Conservation (phyloP, 1,140 invertebrate species). For the Ectropis grisescens region DNA sequence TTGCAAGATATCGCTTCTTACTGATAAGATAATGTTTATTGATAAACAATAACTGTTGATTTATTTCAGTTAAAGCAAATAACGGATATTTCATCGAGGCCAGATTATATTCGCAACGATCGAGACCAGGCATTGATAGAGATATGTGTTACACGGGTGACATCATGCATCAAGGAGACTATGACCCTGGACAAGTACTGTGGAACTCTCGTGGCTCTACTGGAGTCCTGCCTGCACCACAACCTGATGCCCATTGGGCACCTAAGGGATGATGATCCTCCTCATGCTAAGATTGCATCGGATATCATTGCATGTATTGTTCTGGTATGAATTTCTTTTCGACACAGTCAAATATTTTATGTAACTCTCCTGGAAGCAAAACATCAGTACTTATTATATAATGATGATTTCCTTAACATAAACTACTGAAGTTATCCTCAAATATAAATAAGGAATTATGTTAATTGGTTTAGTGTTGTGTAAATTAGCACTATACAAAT, state of each 20-base stretch:
- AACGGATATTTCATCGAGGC: constrained; percentile 82
- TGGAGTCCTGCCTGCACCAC: constrained; percentile 90
- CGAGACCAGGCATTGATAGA: constrained; percentile 95
- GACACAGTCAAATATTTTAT: no score
- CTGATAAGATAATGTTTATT: no score
- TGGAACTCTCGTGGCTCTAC: constrained; percentile 82
- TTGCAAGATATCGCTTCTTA: no score
- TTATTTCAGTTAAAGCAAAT: constrained; percentile 77
- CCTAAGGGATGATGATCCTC: constrained; percentile 87
- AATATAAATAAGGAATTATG: no score
- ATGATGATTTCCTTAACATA: no score
- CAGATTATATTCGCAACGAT: constrained; percentile 86
- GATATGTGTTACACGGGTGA: constrained; percentile 91
- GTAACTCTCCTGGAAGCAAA: no score
- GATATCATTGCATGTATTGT: constrained; percentile 96
- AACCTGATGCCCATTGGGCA: constrained; percentile 81
- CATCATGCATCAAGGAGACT: constrained; percentile 91
- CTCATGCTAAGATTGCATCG: constrained; percentile 95
- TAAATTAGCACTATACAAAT: no score
- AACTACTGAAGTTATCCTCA: no score
- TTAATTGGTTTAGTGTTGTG: no score
- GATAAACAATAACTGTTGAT: no score
- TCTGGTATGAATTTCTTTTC: constrained; percentile 73
- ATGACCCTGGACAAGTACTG: constrained; percentile 89
- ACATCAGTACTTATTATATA: no score